Base-by-base conservation (phyloP, 37 sponge, comb jelly and placozoan species). In the Geodia barretti region DNA sequence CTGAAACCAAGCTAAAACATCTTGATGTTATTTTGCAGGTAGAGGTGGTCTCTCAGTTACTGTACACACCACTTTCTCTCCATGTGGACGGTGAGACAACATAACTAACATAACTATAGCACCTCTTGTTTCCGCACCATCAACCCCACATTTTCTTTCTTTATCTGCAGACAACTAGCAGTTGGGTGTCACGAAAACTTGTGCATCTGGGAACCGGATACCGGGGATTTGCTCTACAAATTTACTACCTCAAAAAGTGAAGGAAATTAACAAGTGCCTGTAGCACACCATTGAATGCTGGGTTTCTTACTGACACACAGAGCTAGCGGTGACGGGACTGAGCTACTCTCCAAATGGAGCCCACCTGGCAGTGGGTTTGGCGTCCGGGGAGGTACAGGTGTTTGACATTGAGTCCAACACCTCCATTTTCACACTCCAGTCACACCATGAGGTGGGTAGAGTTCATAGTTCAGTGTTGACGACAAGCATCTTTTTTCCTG, bases 311-410 rank as follows among this genome's bases (percentile, higher is more conserved):
- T 41, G 3, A 42, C 43, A 4, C 29, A 19, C 81, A 81, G 81
- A 34, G 1, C 28, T 4, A 2, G 23, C 23, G 3, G 71, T 93
- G 20, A 39, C 41, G 58, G 38, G 83, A 47, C 58, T 93, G 63
- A 58, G 79, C 42, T 88, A 74, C 70, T 89, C 86, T 23, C 93
- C 93, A 34, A 60, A 82, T 68, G 89, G 76, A 19, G 23, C 74
- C 59, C 80, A 86, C 64, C 80, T 93, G n/a, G 83, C 83, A 8
- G 83, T 80, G 26, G 93, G 93, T 4, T 39, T 85, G 33, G 42
- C 39, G 28, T 63, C 41, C 7, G 93, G 93, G 30, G 74, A 77
- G 38, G 63, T 89, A 1, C 67, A 85, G 33, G 75, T 93, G 19
- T 81, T 88, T 32, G 73, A 83, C 7, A 83, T 64, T 25, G 29